These are phyloP conservation scores for Leptinotarsa defecta DNA, from an alignment of 1,140 invertebrate species.

Conservation along the genomic window DNA sequence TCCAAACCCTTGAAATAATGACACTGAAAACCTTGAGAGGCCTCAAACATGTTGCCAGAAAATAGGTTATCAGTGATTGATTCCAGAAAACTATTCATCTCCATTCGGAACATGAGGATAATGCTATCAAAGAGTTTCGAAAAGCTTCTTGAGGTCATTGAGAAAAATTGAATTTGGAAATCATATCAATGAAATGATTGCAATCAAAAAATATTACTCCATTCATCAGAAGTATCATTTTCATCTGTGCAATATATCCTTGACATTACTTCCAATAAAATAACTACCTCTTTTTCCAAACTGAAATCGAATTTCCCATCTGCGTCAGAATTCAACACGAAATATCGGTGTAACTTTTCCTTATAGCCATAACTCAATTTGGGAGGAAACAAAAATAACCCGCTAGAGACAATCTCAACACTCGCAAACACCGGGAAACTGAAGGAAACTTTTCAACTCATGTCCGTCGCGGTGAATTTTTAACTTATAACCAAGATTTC, in stretches of 20 bases:
- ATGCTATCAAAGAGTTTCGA: too few relatives aligned
- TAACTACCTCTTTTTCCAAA: not conserved
- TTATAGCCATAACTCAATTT: constrained; percentile 25
- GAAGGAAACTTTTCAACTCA: constrained; percentile 14
- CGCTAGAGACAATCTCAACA: constrained; percentile 24
- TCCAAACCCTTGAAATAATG: too few relatives aligned
- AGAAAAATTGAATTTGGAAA: too few relatives aligned
- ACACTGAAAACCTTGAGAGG: too few relatives aligned
- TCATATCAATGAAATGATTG: too few relatives aligned
- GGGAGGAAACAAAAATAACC: constrained; percentile 18
- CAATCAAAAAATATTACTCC: too few relatives aligned
- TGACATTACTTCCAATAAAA: not conserved
- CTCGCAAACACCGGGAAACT: constrained; percentile 14
- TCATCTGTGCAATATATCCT: not conserved
- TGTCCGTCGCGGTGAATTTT: constrained; percentile 5
- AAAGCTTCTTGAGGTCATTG: too few relatives aligned
- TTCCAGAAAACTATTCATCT: too few relatives aligned
- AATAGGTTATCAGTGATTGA: too few relatives aligned
- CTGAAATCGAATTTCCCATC: constrained; percentile 11
- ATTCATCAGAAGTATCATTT: too few relatives aligned
- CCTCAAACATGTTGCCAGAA: too few relatives aligned
- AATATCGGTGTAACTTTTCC: constrained; percentile 22
- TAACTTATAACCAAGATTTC: not conserved
- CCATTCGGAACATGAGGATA: too few relatives aligned
- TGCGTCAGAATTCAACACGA: constrained; percentile 12